Conservation (phyloP, 2,888 invertebrate species). For the Melangyna quadrimaculata region DNA sequence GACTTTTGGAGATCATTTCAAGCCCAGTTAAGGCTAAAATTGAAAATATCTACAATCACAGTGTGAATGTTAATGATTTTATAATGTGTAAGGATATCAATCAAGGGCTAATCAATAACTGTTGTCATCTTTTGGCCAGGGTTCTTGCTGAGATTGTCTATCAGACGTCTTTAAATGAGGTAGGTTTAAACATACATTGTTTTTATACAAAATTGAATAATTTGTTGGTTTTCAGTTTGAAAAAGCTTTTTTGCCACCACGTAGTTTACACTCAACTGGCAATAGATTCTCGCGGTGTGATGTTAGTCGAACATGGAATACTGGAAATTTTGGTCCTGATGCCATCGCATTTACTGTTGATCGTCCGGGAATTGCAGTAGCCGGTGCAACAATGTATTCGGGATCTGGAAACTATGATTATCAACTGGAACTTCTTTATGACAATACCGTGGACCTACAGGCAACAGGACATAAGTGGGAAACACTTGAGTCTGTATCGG, state of each 20-base stretch:
- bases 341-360: conserved; percentile 97
- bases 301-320: conserved; percentile 96
- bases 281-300: conserved; percentile 95
- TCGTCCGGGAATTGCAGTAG: conserved; percentile 92
- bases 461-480: conserved; percentile 89
- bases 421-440: conserved; percentile 93
- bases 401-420: conserved; percentile 95
- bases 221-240: conserved; percentile 76
- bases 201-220: background rate
- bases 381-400: conserved; percentile 94
- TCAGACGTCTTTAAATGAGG: conserved; percentile 89
- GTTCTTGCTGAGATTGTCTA: conserved; percentile 94
- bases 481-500: conserved; percentile 91
- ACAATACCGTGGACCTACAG: conserved; percentile 83
- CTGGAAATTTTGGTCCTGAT: conserved; percentile 97
- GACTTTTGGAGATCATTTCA: conserved; percentile 90
- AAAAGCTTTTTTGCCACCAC: conserved; percentile 82
- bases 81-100: conserved; percentile 78
- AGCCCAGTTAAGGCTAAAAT: conserved; percentile 86
- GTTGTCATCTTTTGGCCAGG: conserved; percentile 90
- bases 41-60: conserved; percentile 79
- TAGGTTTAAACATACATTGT: conserved; percentile 78
- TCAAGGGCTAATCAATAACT: conserved; percentile 84
- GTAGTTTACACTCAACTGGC: conserved; percentile 92
- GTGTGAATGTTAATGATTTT: conserved; percentile 80